Base-by-base conservation (phyloP, 2,888 invertebrate genomes). In the Yponomeuta sedellus region DNA sequence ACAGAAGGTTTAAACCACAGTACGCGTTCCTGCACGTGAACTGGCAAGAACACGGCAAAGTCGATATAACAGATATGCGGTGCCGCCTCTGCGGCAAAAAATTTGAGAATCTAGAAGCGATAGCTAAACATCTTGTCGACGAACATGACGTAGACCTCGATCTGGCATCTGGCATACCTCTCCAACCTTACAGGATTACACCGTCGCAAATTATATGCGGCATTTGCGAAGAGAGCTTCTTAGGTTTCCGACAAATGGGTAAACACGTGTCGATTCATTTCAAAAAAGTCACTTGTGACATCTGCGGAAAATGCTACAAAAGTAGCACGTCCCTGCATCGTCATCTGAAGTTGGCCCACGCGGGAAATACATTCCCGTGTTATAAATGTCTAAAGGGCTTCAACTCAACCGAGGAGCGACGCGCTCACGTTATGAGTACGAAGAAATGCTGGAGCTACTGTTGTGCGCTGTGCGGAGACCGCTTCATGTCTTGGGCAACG, bases 231-330 rank as follows among this genome's bases (percentile, higher is more conserved):
- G 69, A 74, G 0, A 85, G 86, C 66, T 77, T 79, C 0, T 70
- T 83, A 0, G 81, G 83, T 34, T 69, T 90, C 10, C 73, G 87
- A 8, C 83, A 86, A 61, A 71, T 90, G 2, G 86, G 87, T 65
- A 77, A 86, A 20, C 90, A 91, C 69, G 86, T 86, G 0, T 84
- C 86, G 64, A 75, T 78, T 0, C 90, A 91, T 69, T 91, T 86
- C 69, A 73, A 80, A 10, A 82, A 82, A 40, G 86, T 77, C 70
- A 88, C 87, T 0, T 91, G 90, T 66, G 89, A 90, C 22, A 77
- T 83, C 2, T 91, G 90, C 61, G 90, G 89, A 0, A 89, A 87
- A 67, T 85, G 85, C 0, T 90, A 86, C 67, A 79, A 86, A 0
- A 86, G 86, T 0, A 81, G 77, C 16, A 85, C 86, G 0, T 77